Evolutionary conservation across 2,888 invertebrate species (phyloP).

Genomic region (Xestoiulus laeticollis): DNA sequence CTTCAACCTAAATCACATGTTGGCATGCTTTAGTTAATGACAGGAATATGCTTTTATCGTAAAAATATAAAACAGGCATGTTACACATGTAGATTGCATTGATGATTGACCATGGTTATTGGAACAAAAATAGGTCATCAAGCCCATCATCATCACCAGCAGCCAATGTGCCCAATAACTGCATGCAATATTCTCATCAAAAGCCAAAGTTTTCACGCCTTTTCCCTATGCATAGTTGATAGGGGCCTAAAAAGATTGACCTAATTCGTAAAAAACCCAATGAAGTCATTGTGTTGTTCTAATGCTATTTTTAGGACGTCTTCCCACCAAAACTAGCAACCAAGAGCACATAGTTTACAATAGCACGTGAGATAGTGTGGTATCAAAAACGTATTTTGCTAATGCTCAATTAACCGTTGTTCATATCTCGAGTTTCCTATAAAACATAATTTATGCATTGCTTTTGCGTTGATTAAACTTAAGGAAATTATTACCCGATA

Average conservation of each 20-base stretch:
- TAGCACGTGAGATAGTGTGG: too few relatives aligned
- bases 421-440: too few relatives aligned
- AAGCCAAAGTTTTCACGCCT: not conserved
- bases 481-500: not conserved
- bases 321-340: too few relatives aligned
- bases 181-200: not conserved
- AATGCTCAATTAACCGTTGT: too few relatives aligned
- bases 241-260: too few relatives aligned
- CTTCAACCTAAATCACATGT: not conserved
- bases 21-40: not conserved
- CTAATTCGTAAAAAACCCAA: not conserved
- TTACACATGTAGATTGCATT: not conserved
- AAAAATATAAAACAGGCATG: not conserved
- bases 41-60: not conserved
- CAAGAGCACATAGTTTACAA: too few relatives aligned
- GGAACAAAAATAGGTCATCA: not conserved
- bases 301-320: too few relatives aligned
- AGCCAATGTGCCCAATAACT: not conserved
- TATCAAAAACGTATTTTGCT: too few relatives aligned
- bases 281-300: not conserved
- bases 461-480: not conserved
- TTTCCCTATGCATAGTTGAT: too few relatives aligned
- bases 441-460: not conserved
- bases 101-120: not conserved
- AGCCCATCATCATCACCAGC: not conserved